A percentile compares a stretch with the other conserved stretches of the same genome.
These are phyloP conservation scores for Narcine bancroftii DNA, from an alignment of 2,113 vertebrate genomes.

Conservation along the genomic window DNA sequence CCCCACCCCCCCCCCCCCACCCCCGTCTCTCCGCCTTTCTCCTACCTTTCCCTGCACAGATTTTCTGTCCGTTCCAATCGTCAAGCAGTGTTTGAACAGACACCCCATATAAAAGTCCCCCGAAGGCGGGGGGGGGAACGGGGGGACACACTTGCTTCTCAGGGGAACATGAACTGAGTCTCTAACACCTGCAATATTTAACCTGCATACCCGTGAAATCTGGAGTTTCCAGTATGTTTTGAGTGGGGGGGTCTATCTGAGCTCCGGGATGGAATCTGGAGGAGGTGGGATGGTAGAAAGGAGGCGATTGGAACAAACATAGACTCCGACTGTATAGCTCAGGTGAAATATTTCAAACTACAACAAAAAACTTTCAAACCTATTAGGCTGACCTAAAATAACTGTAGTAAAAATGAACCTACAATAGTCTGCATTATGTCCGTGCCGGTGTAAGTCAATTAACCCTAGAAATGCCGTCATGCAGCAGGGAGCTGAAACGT, in stretches of 20 bases:
- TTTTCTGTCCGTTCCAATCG: neutral
- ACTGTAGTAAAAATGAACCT: neutral
- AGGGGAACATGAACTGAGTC: neutral
- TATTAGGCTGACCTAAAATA: neutral
- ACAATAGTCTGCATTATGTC: slow-evolving; percentile 14
- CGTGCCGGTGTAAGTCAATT: neutral
- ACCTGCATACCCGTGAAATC: neutral
- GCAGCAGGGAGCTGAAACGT: neutral
- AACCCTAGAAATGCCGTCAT: neutral
- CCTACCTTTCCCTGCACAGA: neutral
- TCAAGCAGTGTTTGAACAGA: neutral
- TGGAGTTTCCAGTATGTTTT: neutral
- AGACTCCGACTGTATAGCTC: neutral
- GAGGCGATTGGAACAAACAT: neutral
- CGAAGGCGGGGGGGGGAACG: no score
- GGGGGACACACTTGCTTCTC: neutral
- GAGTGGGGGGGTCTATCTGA: neutral
- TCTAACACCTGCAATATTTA: neutral
- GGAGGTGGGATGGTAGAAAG: neutral
- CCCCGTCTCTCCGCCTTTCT: slow-evolving; percentile 46
- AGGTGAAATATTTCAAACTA: slow-evolving; percentile 24
- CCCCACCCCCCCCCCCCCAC: slow-evolving; percentile 46
- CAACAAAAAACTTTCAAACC: slow-evolving; percentile 7
- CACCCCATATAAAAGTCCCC: no score
- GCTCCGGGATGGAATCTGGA: neutral